Evolutionary conservation across 2,113 vertebrate genomes (phyloP).

Genomic region (Falco punctatus): DNA sequence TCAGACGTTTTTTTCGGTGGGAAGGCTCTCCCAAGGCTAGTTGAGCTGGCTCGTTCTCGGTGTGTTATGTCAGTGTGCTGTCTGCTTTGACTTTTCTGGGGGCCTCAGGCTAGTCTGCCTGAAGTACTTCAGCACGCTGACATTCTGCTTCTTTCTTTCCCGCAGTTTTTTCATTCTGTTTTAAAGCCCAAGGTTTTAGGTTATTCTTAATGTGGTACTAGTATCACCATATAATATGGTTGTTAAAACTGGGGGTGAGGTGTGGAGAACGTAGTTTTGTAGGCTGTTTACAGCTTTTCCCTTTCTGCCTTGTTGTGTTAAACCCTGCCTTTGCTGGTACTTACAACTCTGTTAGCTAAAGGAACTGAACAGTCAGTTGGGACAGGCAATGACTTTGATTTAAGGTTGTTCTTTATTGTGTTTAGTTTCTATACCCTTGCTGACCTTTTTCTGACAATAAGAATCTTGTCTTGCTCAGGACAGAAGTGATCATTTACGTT

Average conservation of each 20-base stretch:
- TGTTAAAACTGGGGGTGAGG: neutral
- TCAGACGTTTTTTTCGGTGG: neutral
- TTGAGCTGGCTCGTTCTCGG: neutral
- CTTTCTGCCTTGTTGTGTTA: neutral
- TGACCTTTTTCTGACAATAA: fast-evolving
- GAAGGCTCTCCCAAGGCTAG: neutral
- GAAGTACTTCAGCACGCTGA: neutral
- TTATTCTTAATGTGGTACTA: neutral
- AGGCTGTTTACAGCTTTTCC: neutral
- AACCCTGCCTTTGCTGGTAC: neutral
- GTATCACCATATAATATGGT: neutral
- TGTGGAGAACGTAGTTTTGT: neutral
- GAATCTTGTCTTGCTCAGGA: conserved; percentile 69
- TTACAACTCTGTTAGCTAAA: neutral
- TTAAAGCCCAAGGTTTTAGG: neutral
- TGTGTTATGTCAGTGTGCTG: neutral
- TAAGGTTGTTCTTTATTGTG: neutral
- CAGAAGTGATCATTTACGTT: conserved; percentile 93
- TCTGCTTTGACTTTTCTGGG: neutral
- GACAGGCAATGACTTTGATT: neutral
- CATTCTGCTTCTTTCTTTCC: neutral
- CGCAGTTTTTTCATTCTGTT: neutral
- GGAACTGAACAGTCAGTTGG: neutral
- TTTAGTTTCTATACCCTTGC: fast-evolving
- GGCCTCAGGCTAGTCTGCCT: neutral